Evolutionary conservation across 2,888 invertebrate genomes (phyloP).

Genomic region (Rhimphoctona megacephalus): DNA sequence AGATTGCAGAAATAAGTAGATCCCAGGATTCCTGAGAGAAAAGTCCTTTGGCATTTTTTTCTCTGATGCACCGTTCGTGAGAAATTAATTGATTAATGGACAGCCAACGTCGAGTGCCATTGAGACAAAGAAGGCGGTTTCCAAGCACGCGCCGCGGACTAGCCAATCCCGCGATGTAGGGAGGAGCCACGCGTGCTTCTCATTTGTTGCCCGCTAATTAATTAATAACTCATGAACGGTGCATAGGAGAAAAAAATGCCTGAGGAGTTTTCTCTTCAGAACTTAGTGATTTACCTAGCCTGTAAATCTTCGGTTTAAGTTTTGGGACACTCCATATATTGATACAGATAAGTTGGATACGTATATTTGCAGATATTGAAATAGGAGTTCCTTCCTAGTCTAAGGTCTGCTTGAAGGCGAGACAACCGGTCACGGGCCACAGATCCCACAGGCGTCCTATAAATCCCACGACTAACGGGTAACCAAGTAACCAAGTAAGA

Average conservation of each 20-base stretch:
- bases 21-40: not conserved
- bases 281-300: not conserved
- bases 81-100: not conserved
- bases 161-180: not conserved
- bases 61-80: not conserved
- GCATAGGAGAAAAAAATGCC: not conserved
- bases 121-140: not conserved
- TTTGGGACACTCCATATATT: slow-evolving; percentile 3
- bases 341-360: not conserved
- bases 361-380: not conserved
- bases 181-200: not conserved
- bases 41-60: not conserved
- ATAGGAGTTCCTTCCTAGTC: slow-evolving; percentile 44
- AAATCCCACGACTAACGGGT: slow-evolving; percentile 74
- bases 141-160: not conserved
- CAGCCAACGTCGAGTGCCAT: not conserved
- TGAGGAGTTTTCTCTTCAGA: not conserved
- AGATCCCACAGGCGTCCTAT: slow-evolving; percentile 73
- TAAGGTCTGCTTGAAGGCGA: slow-evolving; percentile 49
- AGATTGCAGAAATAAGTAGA: not conserved
- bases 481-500: slow-evolving; percentile 65
- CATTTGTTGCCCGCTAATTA: not conserved
- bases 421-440: slow-evolving; percentile 73
- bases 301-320: not conserved
- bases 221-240: not conserved